Base-by-base conservation (phyloP, 2,888 invertebrate species). In the Torymus aiolomorphi region DNA sequence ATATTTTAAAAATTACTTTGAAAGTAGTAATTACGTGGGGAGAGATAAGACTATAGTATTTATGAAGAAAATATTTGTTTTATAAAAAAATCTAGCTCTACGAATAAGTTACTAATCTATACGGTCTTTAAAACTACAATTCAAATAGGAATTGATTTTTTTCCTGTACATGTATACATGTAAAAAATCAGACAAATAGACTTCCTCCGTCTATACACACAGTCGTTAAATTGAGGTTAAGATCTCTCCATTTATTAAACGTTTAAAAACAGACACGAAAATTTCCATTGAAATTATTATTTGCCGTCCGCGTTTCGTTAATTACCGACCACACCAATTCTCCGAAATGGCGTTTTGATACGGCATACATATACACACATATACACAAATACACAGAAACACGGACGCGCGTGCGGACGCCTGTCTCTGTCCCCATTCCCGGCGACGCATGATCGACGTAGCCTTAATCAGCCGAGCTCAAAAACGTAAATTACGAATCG, bases 401-500 rank as follows among this genome's bases (percentile, higher is more conserved):
- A 4, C 31, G 42, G 3, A 3, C 5, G 31, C 31, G 31, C 31
- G 31, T 10, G 42, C 8, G 42, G 42, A 42, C 42, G 42, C 42
- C 42, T 42, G 42, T 42, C 42, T 42, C 42, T 42, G 42, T n/a
- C 42, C 8, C 16, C 14, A 61, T 31, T 10, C 49, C 1, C 13
- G 8, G 13, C 10, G 16, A n/a, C 13, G 13, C 20, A 16, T 65
- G 66, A 70, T 56, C 18, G 63, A 63, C 62, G 56, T 70, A 59
- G 62, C 73, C 74, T 79, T 79, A 69, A 79, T 79, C 65, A 74
- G 14, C 63, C 42, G 12, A 12, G 10, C 51, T 63, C 42, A 52
- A 59, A 79, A 63, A 69, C n/a, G 31, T 74, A 74, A 78, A 74
- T 78, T 73, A 69, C 63, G 54, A 74, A 78, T 78, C 73, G 70